Evolutionary conservation across 2,888 invertebrate species (phyloP).

Genomic region (Drosophila austrosaltans): DNA sequence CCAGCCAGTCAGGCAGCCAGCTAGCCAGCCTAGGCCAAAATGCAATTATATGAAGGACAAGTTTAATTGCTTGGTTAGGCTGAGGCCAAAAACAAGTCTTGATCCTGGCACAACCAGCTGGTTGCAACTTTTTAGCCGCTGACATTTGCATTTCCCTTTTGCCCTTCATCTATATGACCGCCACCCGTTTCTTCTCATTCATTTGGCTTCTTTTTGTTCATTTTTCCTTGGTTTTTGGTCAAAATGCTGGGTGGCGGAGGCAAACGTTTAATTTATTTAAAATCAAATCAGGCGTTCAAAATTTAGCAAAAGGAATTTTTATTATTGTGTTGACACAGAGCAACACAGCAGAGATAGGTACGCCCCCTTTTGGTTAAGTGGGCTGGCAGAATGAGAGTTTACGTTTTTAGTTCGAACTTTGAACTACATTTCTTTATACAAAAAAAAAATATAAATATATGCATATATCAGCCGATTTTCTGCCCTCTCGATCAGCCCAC

Average conservation of each 20-base stretch:
- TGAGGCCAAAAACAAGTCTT: slow-evolving; percentile 23
- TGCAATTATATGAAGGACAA: slow-evolving; percentile 82
- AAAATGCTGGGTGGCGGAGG: background rate
- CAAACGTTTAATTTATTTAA: slow-evolving; percentile 57
- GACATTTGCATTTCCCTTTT: slow-evolving; percentile 48
- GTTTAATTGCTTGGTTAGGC: slow-evolving; percentile 81
- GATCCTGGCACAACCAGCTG: slow-evolving; percentile 27
- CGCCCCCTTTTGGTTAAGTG: background rate
- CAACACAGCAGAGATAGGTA: background rate
- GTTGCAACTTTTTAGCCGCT: slow-evolving; percentile 50
- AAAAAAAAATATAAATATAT: too few species aligned
- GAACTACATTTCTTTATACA: background rate
- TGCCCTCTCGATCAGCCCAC: too few species aligned
- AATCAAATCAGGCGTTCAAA: slow-evolving; percentile 57
- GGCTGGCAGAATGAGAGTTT: background rate
- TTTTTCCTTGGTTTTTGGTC: background rate
- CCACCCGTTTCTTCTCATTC: background rate
- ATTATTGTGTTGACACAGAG: slow-evolving; percentile 1
- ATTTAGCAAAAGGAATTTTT: slow-evolving; percentile 23
- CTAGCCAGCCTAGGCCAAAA: slow-evolving; percentile 59
- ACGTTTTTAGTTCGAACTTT: slow-evolving; percentile 3
- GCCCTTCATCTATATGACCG: background rate
- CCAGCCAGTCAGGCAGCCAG: background rate
- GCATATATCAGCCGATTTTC: background rate
- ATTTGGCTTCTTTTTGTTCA: slow-evolving; percentile 1